Percentiles rank a stretch among this genome's conserved stretches.
Evolutionary conservation across 2,797 vertebrate species (phyloP).

Genomic region (Lycodopsis pacificus): DNA sequence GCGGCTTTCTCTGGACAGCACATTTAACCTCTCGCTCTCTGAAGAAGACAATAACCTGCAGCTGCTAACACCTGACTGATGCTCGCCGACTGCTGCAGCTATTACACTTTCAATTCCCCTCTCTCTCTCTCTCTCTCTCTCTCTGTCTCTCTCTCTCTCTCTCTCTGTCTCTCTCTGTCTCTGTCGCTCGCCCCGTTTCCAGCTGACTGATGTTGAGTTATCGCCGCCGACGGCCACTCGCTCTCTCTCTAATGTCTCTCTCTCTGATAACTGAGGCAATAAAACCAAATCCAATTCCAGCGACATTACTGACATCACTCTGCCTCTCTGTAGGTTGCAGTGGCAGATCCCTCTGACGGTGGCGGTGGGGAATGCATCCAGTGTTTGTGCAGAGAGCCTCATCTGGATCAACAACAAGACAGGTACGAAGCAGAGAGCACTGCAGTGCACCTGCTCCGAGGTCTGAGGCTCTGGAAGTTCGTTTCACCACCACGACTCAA

Average conservation of each 20-base stretch:
- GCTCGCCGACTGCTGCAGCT: conserved; percentile 28
- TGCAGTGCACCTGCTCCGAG: neutral
- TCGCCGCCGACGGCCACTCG: conserved; percentile 46
- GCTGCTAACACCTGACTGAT: conserved; percentile 51
- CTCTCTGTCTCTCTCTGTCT: neutral
- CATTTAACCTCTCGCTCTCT: conserved; percentile 27
- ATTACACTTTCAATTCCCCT: conserved; percentile 32
- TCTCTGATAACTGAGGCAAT: conserved; percentile 57
- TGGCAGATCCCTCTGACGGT: conserved; percentile 97
- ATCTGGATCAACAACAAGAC: conserved; percentile 98
- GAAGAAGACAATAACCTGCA: conserved; percentile 36
- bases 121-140: neutral
- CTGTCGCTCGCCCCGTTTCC: conserved; percentile 45
- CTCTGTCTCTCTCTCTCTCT: neutral
- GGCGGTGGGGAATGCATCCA: conserved; percentile 92
- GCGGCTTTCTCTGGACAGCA: neutral
- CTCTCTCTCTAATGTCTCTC: conserved; percentile 39
- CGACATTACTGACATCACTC: conserved; percentile 47
- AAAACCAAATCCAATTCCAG: conserved; percentile 51
- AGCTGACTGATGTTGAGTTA: conserved; percentile 49
- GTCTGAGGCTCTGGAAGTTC: neutral
- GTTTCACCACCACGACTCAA: conserved; percentile 3
- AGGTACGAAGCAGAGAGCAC: conserved; percentile 80
- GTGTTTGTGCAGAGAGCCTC: conserved; percentile 90
- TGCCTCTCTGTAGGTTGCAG: conserved; percentile 87